Evolutionary conservation across 2,113 vertebrate species (phyloP).

Genomic region (Ptyas mucosa): DNA sequence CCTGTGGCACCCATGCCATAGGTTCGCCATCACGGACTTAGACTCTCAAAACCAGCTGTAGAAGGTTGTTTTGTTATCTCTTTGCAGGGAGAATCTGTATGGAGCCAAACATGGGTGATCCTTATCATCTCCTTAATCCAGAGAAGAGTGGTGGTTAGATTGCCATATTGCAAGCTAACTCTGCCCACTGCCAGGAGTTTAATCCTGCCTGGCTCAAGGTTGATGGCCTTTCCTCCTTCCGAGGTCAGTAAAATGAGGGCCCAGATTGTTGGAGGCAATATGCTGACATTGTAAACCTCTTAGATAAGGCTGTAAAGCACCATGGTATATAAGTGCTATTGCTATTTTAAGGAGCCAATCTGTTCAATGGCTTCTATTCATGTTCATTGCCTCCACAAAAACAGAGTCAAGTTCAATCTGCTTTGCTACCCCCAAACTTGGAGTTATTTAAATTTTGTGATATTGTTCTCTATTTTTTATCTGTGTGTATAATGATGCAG

Average conservation of each 20-base stretch:
- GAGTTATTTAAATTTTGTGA: neutral
- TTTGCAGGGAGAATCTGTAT: neutral
- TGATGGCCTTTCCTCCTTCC: neutral
- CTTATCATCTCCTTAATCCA: neutral
- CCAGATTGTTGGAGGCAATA: neutral
- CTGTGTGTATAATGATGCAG: neutral
- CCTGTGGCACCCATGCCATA: no score
- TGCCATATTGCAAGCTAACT: no score
- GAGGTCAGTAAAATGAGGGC: neutral
- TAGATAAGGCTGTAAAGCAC: neutral
- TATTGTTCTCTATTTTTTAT: neutral
- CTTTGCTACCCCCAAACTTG: neutral
- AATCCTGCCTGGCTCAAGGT: neutral
- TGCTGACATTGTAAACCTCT: neutral
- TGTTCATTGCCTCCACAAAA: no score
- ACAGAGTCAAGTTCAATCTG: no score
- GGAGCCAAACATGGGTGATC: neutral
- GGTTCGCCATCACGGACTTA: no score
- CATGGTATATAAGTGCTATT: neutral
- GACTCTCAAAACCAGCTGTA: neutral
- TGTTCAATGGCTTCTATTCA: no score
- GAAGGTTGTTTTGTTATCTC: neutral
- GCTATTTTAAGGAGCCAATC: no score
- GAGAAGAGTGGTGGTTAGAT: neutral
- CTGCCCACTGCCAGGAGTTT: neutral